Percentiles rank a stretch among this genome's conserved stretches.
These are phyloP conservation scores for Tetrao urogallus DNA, from an alignment of 2,113 vertebrate genomes.

Conservation along the genomic window DNA sequence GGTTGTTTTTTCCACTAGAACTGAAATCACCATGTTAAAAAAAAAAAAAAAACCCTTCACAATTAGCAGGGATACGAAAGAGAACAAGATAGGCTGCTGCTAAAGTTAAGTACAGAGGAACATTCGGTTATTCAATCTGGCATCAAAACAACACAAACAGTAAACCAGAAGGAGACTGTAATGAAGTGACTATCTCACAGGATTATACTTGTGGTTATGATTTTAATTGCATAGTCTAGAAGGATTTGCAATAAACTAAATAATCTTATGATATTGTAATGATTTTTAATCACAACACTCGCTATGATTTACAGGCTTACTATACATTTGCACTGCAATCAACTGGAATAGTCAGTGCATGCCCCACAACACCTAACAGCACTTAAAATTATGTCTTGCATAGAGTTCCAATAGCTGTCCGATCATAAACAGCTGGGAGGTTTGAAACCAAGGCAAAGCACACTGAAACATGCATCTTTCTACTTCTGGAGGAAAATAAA, in stretches of 20 bases:
- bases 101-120: conserved; percentile 51
- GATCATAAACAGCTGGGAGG: neutral
- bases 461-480: neutral
- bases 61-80: conserved; percentile 5
- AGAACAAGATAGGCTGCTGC: neutral
- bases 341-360: neutral
- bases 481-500: neutral
- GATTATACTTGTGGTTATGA: conserved; percentile 61
- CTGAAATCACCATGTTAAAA: neutral
- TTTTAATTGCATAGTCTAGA: conserved; percentile 51
- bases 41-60: conserved; percentile 1
- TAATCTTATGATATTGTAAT: conserved; percentile 54
- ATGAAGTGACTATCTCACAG: conserved; percentile 61
- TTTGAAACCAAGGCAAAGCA: neutral
- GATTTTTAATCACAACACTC: conserved; percentile 55
- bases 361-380: neutral
- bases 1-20: neutral
- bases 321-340: conserved; percentile 29
- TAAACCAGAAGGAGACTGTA: conserved; percentile 37
- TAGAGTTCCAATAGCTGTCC: neutral
- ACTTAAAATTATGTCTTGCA: neutral
- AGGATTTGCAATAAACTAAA: conserved; percentile 64
- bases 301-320: conserved; percentile 29
- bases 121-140: conserved; percentile 43
- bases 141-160: conserved; percentile 59